Evolutionary conservation across 2,888 invertebrate genomes (phyloP).

Genomic region (Napeogenes sylphis): DNA sequence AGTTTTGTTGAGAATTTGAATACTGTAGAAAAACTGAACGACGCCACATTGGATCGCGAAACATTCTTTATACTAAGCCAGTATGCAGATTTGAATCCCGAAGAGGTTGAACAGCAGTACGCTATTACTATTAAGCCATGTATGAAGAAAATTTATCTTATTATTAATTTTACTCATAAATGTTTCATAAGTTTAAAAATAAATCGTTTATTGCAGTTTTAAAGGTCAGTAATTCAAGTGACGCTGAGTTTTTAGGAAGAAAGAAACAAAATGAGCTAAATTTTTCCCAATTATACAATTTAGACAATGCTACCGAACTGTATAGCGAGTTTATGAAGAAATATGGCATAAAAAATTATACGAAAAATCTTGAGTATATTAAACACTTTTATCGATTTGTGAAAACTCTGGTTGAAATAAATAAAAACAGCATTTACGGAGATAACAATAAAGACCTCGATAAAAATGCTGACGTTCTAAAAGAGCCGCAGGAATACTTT

Average conservation of each 20-base stretch:
- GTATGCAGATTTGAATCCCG: constrained; percentile 47
- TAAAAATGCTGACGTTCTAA: constrained; percentile 42
- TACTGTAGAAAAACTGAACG: constrained; percentile 42
- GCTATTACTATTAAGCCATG: constrained; percentile 47
- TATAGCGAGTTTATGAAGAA: constrained; percentile 39
- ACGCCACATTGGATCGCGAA: constrained; percentile 31
- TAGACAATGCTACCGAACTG: constrained; percentile 41
- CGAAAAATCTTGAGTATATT: constrained; percentile 31
- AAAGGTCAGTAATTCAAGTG: constrained; percentile 31
- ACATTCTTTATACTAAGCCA: constrained; percentile 47
- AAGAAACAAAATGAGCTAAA: constrained; percentile 29
- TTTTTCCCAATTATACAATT: constrained; percentile 42
- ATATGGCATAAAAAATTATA: constrained; percentile 36
- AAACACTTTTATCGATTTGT: constrained; percentile 50
- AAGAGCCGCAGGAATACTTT: constrained; percentile 42
- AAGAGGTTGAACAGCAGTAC: constrained; percentile 42
- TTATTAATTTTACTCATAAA: neutral
- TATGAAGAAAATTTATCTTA: constrained; percentile 38
- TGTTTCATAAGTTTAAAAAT: neutral
- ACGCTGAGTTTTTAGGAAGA: constrained; percentile 23
- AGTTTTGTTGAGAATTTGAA: constrained; percentile 50
- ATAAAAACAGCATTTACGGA: constrained; percentile 42
- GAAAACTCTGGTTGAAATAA: constrained; percentile 50
- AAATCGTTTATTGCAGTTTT: constrained; percentile 36
- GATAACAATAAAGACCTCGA: constrained; percentile 31